Evolutionary conservation across 2,888 invertebrate genomes (phyloP).

Genomic region (Trichopria drosophilae): DNA sequence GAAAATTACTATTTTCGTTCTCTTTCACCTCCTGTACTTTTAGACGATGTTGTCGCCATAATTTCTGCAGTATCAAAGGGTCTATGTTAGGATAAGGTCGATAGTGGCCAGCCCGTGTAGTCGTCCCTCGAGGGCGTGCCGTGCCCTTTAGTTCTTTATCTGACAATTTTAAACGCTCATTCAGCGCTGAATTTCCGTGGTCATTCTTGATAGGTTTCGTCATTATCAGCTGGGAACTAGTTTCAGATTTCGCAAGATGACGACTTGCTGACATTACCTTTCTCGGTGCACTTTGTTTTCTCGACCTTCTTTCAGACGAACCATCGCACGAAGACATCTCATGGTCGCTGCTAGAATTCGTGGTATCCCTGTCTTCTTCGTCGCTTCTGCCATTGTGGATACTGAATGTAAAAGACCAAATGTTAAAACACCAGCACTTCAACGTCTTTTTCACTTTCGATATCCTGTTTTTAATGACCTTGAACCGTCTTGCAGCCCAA

Average conservation of each 20-base stretch:
- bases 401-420: no score
- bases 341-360: no score
- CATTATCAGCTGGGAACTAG: background rate
- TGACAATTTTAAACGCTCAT: slow-evolving; percentile 1
- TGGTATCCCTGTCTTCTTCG: no score
- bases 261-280: slow-evolving; percentile 57
- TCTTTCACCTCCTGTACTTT: slow-evolving; percentile 1
- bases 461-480: no score
- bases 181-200: background rate
- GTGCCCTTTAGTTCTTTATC: slow-evolving; percentile 45
- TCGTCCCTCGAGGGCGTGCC: slow-evolving; percentile 51
- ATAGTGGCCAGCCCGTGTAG: slow-evolving; percentile 53
- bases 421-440: no score
- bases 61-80: slow-evolving; percentile 59
- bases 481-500: slow-evolving; percentile 6
- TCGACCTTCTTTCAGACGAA: slow-evolving; percentile 53
- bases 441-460: slow-evolving; percentile 41
- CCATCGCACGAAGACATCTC: no score
- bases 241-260: background rate
- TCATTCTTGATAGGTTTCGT: background rate
- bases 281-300: slow-evolving; percentile 62
- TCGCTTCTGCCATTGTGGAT: no score
- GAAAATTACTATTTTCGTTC: slow-evolving; percentile 1
- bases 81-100: slow-evolving; percentile 59
- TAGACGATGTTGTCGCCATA: slow-evolving; percentile 60